Conservation (phyloP, 2,797 vertebrate species). For the Benthosema pterotum region DNA sequence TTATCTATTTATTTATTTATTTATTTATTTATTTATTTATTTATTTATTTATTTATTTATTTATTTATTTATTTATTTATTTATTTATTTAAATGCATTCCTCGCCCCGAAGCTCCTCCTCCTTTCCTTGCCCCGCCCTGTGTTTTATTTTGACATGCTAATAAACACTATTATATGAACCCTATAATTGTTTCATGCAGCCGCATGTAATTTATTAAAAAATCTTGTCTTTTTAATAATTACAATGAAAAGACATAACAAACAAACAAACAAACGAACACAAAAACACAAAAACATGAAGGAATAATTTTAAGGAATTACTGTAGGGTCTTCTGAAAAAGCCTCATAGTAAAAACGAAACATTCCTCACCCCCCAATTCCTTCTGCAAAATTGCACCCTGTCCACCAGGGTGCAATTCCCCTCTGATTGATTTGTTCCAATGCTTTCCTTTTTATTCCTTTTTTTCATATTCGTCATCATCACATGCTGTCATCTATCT, state of each 20-base stretch:
- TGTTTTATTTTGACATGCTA: slow-evolving; percentile 63
- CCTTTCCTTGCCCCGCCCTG: background rate
- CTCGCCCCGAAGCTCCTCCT: too few species aligned
- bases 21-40: too few species aligned
- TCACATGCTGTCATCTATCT: background rate
- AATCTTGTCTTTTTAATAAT: slow-evolving; percentile 17
- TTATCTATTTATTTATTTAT: too few species aligned
- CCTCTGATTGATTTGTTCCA: slow-evolving; percentile 40
- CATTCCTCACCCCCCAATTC: slow-evolving; percentile 13
- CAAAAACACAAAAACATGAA: slow-evolving; percentile 1
- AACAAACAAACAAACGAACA: too few species aligned
- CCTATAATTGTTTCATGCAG: slow-evolving; percentile 74
- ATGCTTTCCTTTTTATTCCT: slow-evolving; percentile 23
- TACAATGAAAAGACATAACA: slow-evolving; percentile 19
- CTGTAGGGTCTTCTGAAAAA: slow-evolving; percentile 21
- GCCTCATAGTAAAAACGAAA: slow-evolving; percentile 42
- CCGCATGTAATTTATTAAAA: too few species aligned
- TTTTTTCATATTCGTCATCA: background rate
- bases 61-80: too few species aligned
- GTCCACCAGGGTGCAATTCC: slow-evolving; percentile 29
- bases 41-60: too few species aligned
- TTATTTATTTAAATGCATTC: too few species aligned
- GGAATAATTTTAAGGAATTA: slow-evolving; percentile 45
- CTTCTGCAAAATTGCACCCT: slow-evolving; percentile 52
- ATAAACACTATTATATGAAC: slow-evolving; percentile 66